Conservation (phyloP, 2,797 vertebrate species). For the Myotis planiceps region DNA sequence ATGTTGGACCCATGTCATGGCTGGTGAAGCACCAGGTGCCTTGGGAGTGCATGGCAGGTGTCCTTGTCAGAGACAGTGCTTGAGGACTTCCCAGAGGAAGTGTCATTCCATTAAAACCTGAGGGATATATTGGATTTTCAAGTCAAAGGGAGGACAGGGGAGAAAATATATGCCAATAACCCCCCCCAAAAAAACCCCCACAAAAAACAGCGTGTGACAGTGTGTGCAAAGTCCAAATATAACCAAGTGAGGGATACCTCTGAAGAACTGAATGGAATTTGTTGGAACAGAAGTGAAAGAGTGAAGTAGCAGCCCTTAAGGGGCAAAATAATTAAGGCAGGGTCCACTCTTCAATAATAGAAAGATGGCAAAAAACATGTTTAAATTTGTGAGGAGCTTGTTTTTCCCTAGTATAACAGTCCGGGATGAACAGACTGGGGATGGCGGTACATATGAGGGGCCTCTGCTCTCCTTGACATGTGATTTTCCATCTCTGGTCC, state of each 20-base stretch:
- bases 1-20: background rate
- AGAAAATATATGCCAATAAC: background rate
- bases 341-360: background rate
- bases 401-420: background rate
- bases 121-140: background rate
- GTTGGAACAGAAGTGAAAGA: background rate
- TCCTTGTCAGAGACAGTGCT: background rate
- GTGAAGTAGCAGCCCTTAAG: background rate
- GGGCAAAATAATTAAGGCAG: background rate
- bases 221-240: background rate
- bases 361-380: background rate
- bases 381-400: background rate
- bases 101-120: background rate
- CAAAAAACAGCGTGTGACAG: background rate
- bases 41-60: background rate
- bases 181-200: no score
- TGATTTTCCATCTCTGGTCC: background rate
- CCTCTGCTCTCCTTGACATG: background rate
- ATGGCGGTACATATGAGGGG: background rate
- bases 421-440: background rate
- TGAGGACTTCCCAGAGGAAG: background rate
- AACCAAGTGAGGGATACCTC: fast-evolving
- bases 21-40: background rate
- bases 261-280: background rate
- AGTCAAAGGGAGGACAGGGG: background rate